Evolutionary conservation across 2,797 vertebrate genomes (phyloP).

Genomic region (Phaenicophaeus curvirostris): DNA sequence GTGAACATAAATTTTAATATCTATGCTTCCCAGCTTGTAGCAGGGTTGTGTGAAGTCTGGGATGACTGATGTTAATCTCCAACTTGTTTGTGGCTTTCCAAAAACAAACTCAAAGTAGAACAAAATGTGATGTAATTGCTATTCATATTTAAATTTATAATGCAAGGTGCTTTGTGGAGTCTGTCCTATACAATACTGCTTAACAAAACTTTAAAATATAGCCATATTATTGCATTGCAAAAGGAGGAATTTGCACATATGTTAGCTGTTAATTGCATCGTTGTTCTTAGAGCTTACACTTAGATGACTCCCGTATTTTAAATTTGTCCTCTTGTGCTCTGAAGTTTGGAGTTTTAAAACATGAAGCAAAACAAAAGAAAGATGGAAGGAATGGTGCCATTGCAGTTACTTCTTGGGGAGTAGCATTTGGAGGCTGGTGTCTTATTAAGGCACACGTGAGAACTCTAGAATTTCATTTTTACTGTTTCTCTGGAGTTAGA

Average conservation of each 20-base stretch:
- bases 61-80: conserved; percentile 73
- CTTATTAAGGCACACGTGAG: neutral
- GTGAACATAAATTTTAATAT: conserved; percentile 72
- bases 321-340: neutral
- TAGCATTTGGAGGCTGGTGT: neutral
- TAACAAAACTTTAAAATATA: conserved; percentile 16
- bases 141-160: conserved; percentile 26
- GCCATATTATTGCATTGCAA: neutral
- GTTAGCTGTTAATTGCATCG: conserved; percentile 1
- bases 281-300: conserved; percentile 21
- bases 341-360: conserved; percentile 6
- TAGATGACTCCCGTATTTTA: neutral
- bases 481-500: neutral
- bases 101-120: conserved; percentile 67
- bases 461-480: neutral
- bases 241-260: neutral
- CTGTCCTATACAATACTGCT: neutral
- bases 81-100: conserved; percentile 70
- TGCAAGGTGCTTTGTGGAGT: conserved; percentile 4
- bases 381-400: neutral
- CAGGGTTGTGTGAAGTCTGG: conserved; percentile 70
- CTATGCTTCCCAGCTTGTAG: conserved; percentile 72
- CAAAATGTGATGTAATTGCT: conserved; percentile 53
- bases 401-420: neutral
- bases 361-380: neutral